Evolutionary conservation across 2,113 vertebrate species (phyloP), one percentile per base, ranked within the genome.

Genomic region (Larimichthys polyactis): DNA sequence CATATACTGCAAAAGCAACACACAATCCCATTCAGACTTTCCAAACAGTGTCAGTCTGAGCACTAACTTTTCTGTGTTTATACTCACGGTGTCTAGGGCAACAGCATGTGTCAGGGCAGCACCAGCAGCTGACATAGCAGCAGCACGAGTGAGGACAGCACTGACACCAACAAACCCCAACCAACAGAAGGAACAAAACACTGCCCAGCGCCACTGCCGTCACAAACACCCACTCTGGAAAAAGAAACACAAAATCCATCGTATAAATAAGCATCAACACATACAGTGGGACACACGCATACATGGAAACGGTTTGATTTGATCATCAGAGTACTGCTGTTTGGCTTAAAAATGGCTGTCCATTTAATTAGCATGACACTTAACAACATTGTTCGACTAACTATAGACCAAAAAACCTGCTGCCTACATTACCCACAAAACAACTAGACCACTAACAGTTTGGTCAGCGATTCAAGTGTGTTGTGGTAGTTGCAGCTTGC

Each of bases 111-210:
- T 98, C 97, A 0, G 97, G 97, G 87, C 98, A 99, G 91, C 97
- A 99, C 16, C 97, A 97, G 81, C 98, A 99, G 90, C 96, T 96
- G 80, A 99, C 88, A 2, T 99, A 99, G 89, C 98, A 99, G 91
- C 97, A 99, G 91, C 98, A 99, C 87, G 97, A 98, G 81, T 99
- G 97, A 7, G 98, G 98, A 79, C 98, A 99, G 88, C 98, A 99
- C 92, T 99, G 98, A 93, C 98, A 99, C 98, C 98, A 99, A 90
- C 98, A 99, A 86, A 99, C 92, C 3, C 97, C 97, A 79, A 98
- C 93, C 91, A 99, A 81, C 20, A 99, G 93, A 74, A 98, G 96
- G 94, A 97, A 96, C 24, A 98, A 95, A 79, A 97, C 89, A 0
- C 94, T 90, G 6, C 97, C 97, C 73, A 98, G 91, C 36, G 96